Evolutionary conservation across 2,797 vertebrate genomes (phyloP).

Genomic region (Protonibea diacanthus): DNA sequence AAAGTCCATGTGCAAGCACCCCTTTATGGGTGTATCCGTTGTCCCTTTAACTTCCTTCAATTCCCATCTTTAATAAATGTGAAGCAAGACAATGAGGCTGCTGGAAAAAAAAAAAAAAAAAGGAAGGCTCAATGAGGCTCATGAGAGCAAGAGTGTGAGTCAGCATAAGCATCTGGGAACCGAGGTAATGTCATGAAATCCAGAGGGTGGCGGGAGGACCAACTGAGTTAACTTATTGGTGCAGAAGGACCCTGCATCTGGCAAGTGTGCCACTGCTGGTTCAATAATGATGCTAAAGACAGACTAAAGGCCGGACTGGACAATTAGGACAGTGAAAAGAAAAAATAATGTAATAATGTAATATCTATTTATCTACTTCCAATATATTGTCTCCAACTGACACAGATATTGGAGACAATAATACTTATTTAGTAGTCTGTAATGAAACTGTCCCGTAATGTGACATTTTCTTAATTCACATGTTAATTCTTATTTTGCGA

Average conservation of each 20-base stretch:
- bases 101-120: constrained; percentile 21
- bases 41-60: constrained; percentile 3
- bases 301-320: constrained; percentile 8
- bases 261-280: constrained; percentile 36
- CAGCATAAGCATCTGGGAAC: constrained; percentile 62
- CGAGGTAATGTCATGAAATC: constrained; percentile 66
- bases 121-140: constrained; percentile 46
- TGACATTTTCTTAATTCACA: not conserved
- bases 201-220: constrained; percentile 38
- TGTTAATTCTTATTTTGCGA: not conserved
- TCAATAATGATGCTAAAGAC: constrained; percentile 35
- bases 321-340: constrained; percentile 7
- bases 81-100: constrained; percentile 30
- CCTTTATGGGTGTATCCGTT: constrained; percentile 16
- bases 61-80: constrained; percentile 45
- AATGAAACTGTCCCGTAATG: not conserved
- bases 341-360: too few relatives aligned
- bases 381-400: not conserved
- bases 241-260: constrained; percentile 59
- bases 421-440: not conserved
- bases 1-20: not conserved
- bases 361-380: constrained; percentile 2
- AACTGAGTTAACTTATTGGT: constrained; percentile 58
- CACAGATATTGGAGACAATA: too few relatives aligned
- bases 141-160: constrained; percentile 54